Evolutionary conservation across 2,888 invertebrate genomes (phyloP).

Genomic region (Odontomyia ornata): DNA sequence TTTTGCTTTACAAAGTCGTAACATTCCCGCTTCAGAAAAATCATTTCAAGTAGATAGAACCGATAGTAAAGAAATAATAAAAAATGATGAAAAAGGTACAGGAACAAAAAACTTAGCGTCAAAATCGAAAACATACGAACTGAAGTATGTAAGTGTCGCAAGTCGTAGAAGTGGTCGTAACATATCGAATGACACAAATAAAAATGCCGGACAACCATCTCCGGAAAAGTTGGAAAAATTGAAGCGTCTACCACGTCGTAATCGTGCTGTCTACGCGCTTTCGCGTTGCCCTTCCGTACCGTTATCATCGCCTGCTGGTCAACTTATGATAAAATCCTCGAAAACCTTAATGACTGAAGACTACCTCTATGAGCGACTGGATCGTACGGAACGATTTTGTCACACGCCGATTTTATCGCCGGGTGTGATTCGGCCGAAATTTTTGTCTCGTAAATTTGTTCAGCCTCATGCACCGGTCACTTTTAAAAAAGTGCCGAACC

Average conservation of each 20-base stretch:
- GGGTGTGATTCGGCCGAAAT: slow-evolving; percentile 55
- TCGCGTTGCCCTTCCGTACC: slow-evolving; percentile 66
- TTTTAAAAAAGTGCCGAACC: slow-evolving; percentile 60
- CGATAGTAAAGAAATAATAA: neutral
- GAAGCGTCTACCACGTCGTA: slow-evolving; percentile 62
- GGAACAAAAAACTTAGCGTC: no score
- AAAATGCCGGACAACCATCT: neutral
- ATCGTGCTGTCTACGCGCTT: slow-evolving; percentile 64
- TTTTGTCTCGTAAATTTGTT: slow-evolving; percentile 57
- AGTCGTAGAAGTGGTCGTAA: slow-evolving; percentile 21
- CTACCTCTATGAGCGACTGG: slow-evolving; percentile 66
- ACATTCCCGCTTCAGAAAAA: slow-evolving; percentile 16
- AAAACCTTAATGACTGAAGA: slow-evolving; percentile 63
- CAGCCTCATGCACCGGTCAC: slow-evolving; percentile 56
- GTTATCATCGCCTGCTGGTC: slow-evolving; percentile 67
- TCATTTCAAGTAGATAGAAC: slow-evolving; percentile 20
- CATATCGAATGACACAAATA: slow-evolving; percentile 1
- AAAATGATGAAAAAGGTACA: neutral
- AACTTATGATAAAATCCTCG: slow-evolving; percentile 65
- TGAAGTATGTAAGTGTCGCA: neutral
- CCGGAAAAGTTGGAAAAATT: slow-evolving; percentile 54
- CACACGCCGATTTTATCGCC: slow-evolving; percentile 62
- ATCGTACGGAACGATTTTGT: slow-evolving; percentile 66
- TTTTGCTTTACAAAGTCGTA: slow-evolving; percentile 62
- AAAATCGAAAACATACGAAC: neutral